These are phyloP conservation scores for Halichondria panicea DNA, from an alignment of 37 sponge, comb jelly and placozoan genomes.

Conservation along the genomic window DNA sequence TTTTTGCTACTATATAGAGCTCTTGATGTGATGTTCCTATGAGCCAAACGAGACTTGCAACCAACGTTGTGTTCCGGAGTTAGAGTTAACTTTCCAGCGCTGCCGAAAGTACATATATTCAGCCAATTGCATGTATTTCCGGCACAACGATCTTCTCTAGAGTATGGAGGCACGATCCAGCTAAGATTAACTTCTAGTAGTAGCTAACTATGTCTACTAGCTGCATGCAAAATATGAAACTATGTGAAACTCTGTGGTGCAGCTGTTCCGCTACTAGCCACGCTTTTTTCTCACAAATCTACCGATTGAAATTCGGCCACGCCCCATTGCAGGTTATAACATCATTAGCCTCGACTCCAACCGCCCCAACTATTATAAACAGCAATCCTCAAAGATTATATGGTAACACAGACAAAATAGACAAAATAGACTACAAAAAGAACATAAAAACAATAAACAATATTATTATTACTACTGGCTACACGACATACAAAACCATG, in stretches of 20 bases:
- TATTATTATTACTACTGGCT: too few relatives aligned
- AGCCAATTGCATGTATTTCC: not conserved
- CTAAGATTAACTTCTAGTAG: not conserved
- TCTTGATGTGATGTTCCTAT: not conserved
- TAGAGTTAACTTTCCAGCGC: not conserved
- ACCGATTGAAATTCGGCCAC: not conserved
- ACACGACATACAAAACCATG: not conserved
- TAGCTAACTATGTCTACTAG: not conserved
- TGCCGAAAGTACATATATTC: not conserved
- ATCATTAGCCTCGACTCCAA: too few relatives aligned
- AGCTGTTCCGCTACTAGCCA: not conserved
- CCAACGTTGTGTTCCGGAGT: not conserved
- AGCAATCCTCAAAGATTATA: too few relatives aligned
- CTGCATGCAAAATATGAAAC: not conserved
- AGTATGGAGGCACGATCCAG: not conserved
- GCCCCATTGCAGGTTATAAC: not conserved
- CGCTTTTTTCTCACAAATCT: not conserved
- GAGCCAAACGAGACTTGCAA: not conserved
- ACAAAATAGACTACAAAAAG: not conserved
- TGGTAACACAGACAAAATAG: too few relatives aligned
- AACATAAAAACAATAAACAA: too few relatives aligned
- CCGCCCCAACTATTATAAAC: too few relatives aligned
- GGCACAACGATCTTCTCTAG: not conserved
- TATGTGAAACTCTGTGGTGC: not conserved
- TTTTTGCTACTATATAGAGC: not conserved